phyloP scores from a whole-genome alignment of 2,888 invertebrate genomes.

The Lithophane semibrunnea region DNA sequence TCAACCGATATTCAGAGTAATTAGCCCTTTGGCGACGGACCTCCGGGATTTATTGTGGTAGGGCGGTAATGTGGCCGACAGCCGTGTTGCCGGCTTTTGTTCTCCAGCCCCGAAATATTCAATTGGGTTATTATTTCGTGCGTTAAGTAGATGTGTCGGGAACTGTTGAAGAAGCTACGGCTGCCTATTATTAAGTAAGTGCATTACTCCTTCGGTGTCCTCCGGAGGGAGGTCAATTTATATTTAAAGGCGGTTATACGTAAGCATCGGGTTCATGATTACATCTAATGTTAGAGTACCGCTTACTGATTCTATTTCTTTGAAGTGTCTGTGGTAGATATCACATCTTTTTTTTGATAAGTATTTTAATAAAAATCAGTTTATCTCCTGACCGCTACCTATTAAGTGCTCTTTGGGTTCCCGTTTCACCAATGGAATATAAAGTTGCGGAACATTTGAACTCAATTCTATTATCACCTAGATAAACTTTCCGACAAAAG shows the following conservation, averaged over 20 bases:
- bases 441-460: conserved; percentile 59
- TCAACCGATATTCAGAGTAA: conserved; percentile 89
- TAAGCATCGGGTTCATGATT: conserved; percentile 28
- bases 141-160: conserved; percentile 67
- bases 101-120: conserved; percentile 83
- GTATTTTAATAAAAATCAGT: conserved; percentile 5
- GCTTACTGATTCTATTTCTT: conserved; percentile 11
- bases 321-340: not conserved
- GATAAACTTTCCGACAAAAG: conserved; percentile 82
- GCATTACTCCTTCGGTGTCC: conserved; percentile 38
- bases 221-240: conserved; percentile 44
- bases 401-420: conserved; percentile 32
- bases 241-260: conserved; percentile 45
- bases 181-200: conserved; percentile 64
- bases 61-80: conserved; percentile 89
- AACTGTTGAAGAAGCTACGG: conserved; percentile 64
- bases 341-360: not conserved
- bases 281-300: conserved; percentile 24
- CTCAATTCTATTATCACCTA: conserved; percentile 68
- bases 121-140: conserved; percentile 82
- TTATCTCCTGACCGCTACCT: conserved; percentile 46
- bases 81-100: conserved; percentile 89
- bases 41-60: conserved; percentile 88
- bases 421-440: conserved; percentile 36
- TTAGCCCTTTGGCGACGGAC: conserved; percentile 90